These are phyloP conservation scores for Gisinianus flammeolus DNA, from an alignment of 2,888 invertebrate genomes.

Conservation along the genomic window DNA sequence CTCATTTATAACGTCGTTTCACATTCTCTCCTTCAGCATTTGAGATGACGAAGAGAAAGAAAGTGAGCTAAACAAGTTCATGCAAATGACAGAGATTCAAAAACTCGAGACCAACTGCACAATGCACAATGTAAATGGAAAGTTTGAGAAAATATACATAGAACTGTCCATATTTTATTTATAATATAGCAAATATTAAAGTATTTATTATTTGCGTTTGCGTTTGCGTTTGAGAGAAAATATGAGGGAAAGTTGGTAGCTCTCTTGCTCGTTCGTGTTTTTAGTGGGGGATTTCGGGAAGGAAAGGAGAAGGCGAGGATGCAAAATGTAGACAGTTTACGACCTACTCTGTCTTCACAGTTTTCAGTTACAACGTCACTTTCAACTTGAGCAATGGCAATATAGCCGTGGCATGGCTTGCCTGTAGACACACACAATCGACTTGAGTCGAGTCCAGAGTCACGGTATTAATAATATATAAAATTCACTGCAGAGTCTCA, in stretches of 20 bases:
- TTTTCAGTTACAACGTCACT: not conserved
- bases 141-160: too few species aligned
- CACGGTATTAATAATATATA: conserved; percentile 32
- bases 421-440: not conserved
- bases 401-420: not conserved
- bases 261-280: not conserved
- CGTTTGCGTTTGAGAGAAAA: too few species aligned
- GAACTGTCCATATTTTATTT: conserved; percentile 24
- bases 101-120: too few species aligned
- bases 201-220: not conserved
- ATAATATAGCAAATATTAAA: conserved; percentile 18
- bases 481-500: conserved; percentile 17
- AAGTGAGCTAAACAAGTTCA: too few species aligned
- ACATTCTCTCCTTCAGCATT: too few species aligned
- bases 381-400: too few species aligned
- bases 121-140: too few species aligned
- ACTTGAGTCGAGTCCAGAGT: conserved; percentile 12
- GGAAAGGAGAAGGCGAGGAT: not conserved
- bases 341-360: conserved; percentile 30
- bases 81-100: too few species aligned
- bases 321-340: conserved; percentile 24
- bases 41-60: too few species aligned
- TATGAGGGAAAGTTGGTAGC: not conserved
- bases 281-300: conserved; percentile 1
- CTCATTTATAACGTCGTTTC: too few species aligned